A percentile compares a stretch with the other conserved stretches of the same genome.
These are phyloP conservation scores for Dolichoris vasculosae DNA, from an alignment of 1,140 invertebrate species.

Conservation along the genomic window DNA sequence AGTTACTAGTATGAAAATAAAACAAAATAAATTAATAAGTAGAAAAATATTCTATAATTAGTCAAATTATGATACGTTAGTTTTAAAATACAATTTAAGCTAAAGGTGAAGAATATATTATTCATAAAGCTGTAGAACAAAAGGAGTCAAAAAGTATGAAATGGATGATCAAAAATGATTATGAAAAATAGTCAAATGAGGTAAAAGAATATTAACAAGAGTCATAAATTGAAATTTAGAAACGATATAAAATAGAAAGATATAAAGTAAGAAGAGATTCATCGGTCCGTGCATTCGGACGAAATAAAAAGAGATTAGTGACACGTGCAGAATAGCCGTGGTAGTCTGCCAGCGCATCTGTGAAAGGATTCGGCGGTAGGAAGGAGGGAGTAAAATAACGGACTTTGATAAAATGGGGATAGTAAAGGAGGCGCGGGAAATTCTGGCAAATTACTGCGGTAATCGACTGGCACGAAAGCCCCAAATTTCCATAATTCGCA, in stretches of 20 bases:
- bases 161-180: background rate
- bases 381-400: constrained; percentile 33
- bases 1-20: no score
- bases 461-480: constrained; percentile 39
- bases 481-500: constrained; percentile 51
- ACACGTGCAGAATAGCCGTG: background rate
- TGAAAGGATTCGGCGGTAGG: constrained; percentile 39
- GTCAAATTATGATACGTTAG: no score
- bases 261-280: background rate
- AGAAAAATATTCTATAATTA: no score
- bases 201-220: background rate
- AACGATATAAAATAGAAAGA: background rate
- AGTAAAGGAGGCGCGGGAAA: constrained; percentile 22
- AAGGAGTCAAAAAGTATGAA: background rate
- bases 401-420: constrained; percentile 32
- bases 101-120: no score
- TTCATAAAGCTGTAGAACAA: no score
- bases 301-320: constrained; percentile 36
- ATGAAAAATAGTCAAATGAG: background rate
- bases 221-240: background rate
- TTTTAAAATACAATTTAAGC: no score
- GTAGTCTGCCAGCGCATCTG: background rate
- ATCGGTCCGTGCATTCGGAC: background rate
- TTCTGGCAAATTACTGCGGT: constrained; percentile 50
- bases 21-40: no score